Base-by-base conservation (phyloP, 2,113 vertebrate species). In the Trichomycterus rosablanca region DNA sequence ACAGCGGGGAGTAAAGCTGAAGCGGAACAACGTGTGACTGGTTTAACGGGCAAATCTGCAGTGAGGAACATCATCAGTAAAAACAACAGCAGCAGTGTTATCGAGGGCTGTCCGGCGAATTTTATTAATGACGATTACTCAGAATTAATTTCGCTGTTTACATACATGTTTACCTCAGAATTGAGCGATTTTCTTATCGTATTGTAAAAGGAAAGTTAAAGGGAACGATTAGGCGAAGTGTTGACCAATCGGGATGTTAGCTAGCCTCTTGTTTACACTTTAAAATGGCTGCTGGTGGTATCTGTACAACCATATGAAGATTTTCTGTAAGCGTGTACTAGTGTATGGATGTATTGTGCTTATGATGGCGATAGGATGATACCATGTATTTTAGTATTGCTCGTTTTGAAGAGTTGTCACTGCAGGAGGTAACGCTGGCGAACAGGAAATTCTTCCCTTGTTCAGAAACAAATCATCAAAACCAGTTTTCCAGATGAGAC, bases 281-380 rank as follows among this genome's bases (percentile, higher is more conserved):
- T 84, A 88, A 88, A 84, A 88, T 86, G 83, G 87, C 86, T 86
- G 86, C 85, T 81, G 70, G 68, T n/a, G 65, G 54, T 44, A 26
- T 56, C 19, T 70, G 74, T 72, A 42, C n/a, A n/a, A n/a, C n/a
- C n/a, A n/a, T n/a, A n/a, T n/a, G n/a, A 42, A 62, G 48, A 59
- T 8, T 16, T 14, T 39, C 24, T 16, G 40, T 48, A 35, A 1
- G 2, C 10, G 16, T 30, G 57, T 53, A 50, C 66, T 52, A 53
- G n/a, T 64, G 61, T 51, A 54, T 62, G 50, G 39, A 30, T 7
- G 26, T 7, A 7, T 30, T 30, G 3, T 30, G 26, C 26, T 30
- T 3, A n/a, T n/a, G 12, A 4, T 15, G 37, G n/a, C 5, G 34
- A 35, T 11, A 35, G 14, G 9, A 35, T 35, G 34, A 35, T 11